phyloP scores from a whole-genome alignment of 2,113 vertebrate species.

The Sprattus sprattus region DNA sequence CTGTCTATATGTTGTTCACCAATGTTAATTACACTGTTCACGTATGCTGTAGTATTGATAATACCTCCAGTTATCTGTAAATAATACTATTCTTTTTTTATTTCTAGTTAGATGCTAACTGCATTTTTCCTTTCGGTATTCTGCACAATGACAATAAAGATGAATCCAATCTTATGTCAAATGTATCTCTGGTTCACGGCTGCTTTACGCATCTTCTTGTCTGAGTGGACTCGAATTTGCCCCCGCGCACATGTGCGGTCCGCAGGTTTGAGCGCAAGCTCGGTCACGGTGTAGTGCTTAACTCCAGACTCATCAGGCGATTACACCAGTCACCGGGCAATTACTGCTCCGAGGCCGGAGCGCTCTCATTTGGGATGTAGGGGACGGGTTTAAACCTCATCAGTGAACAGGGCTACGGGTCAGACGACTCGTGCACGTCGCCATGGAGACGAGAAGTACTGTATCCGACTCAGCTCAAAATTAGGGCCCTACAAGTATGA shows the following conservation, averaged over 20 bases:
- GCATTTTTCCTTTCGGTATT: no score
- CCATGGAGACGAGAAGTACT: slow-evolving; percentile 5
- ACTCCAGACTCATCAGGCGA: slow-evolving; percentile 9
- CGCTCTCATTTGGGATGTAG: not conserved
- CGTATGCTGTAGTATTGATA: no score
- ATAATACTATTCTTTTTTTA: no score
- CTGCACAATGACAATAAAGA: no score
- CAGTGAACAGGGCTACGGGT: not conserved
- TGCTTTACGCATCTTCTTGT: not conserved
- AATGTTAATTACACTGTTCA: no score
- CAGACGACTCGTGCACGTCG: not conserved
- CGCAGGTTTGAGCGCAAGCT: not conserved
- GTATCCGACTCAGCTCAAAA: not conserved
- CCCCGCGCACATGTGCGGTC: not conserved
- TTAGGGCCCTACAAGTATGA: not conserved
- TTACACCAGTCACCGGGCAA: slow-evolving; percentile 10
- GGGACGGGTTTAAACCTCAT: not conserved
- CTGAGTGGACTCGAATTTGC: not conserved
- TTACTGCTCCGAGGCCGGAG: not conserved
- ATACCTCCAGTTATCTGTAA: no score
- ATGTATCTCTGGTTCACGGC: not conserved
- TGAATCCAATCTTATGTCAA: not conserved
- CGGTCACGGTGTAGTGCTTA: not conserved
- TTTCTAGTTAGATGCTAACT: no score
- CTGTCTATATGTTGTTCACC: no score